A percentile compares a stretch with the other conserved stretches of the same genome.
phyloP scores from a whole-genome alignment of 2,113 vertebrate genomes.

The Euleptes europaea region DNA sequence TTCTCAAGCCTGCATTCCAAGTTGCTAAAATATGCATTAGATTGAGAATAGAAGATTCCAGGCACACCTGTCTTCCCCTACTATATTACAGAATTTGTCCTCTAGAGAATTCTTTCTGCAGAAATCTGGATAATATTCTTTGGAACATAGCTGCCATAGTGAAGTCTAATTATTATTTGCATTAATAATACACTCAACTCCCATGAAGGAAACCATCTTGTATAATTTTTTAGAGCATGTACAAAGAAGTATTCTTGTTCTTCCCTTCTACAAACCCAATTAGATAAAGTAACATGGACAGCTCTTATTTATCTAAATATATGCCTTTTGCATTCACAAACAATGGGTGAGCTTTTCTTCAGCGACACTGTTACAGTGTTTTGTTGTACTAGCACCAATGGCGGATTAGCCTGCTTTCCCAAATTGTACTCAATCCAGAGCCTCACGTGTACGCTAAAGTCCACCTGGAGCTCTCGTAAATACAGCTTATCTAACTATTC shows the following conservation, averaged over 20 bases:
- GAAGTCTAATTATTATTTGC: constrained; percentile 21
- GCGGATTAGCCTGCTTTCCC: neutral
- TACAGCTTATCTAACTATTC: neutral
- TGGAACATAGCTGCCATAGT: neutral
- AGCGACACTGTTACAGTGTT: neutral
- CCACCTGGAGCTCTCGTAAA: neutral
- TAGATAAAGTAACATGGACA: neutral
- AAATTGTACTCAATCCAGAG: neutral
- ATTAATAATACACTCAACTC: neutral
- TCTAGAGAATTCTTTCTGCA: constrained; percentile 2
- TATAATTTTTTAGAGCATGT: neutral
- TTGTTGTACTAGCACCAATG: neutral
- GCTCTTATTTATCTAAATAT: neutral
- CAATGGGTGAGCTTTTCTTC: neutral
- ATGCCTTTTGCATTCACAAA: constrained; percentile 2
- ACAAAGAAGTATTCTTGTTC: neutral
- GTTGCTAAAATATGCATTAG: neutral
- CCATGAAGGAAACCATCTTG: constrained; percentile 7
- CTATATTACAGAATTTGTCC: neutral
- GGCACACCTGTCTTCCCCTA: neutral
- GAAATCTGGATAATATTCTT: neutral
- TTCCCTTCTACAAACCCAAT: constrained; percentile 23
- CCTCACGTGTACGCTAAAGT: neutral
- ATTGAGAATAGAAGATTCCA: neutral
- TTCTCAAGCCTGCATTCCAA: constrained; percentile 18